Evolutionary conservation across 2,888 invertebrate species (phyloP).

Genomic region (Rhaphigaster nebulosa): DNA sequence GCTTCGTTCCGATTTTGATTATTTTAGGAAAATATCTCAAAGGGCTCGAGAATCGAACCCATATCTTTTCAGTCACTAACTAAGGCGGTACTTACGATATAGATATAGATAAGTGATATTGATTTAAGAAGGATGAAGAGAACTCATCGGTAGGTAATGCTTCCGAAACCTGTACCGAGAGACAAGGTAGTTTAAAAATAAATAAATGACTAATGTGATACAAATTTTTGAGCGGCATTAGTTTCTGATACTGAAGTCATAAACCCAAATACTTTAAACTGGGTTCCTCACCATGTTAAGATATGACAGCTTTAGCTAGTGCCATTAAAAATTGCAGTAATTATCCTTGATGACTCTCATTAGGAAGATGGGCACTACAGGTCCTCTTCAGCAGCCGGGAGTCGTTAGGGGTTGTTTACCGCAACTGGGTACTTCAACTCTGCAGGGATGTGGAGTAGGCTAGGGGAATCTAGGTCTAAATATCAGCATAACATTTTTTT

Average conservation of each 20-base stretch:
- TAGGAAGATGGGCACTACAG: constrained; percentile 4
- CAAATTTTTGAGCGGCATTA: too few species aligned
- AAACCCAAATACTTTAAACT: background rate
- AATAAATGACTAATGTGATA: too few species aligned
- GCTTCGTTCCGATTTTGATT: too few species aligned
- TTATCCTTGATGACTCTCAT: constrained; percentile 7
- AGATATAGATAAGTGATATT: too few species aligned
- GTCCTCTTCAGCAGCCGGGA: background rate
- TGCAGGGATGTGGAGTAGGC: background rate
- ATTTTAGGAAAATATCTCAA: too few species aligned
- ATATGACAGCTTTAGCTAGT: background rate
- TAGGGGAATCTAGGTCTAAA: background rate
- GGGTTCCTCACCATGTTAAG: background rate
- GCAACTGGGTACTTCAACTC: background rate
- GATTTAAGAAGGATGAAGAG: too few species aligned
- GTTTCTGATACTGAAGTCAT: background rate
- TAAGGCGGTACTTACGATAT: too few species aligned
- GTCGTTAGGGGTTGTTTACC: constrained; percentile 10
- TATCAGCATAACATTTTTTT: background rate
- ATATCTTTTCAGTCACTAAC: too few species aligned
- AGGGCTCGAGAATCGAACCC: too few species aligned
- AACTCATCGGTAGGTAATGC: too few species aligned
- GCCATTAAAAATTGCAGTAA: constrained; percentile 1
- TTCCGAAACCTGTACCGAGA: too few species aligned
- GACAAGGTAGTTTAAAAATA: too few species aligned